A percentile compares a stretch with the other conserved stretches of the same genome.
Conservation (phyloP, 2,113 vertebrate species). For the Falco punctatus region DNA sequence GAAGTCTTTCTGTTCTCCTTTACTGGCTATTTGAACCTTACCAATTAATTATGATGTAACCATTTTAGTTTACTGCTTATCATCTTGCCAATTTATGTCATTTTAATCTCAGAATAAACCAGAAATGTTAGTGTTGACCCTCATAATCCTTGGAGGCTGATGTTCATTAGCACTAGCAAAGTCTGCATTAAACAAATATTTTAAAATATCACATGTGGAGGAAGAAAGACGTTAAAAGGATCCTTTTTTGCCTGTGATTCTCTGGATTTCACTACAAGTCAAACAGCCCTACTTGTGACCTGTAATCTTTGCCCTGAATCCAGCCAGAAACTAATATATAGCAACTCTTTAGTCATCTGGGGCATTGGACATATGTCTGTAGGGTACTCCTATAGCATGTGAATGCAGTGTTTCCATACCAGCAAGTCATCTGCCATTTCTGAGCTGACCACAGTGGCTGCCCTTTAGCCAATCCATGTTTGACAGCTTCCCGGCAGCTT, state of each 20-base stretch:
- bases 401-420: background rate
- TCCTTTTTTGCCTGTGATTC: background rate
- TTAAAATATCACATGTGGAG: background rate
- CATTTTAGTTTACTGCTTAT: background rate
- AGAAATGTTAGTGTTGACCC: background rate
- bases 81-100: background rate
- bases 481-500: background rate
- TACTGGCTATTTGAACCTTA: background rate
- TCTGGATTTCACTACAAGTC: background rate
- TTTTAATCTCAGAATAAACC: background rate
- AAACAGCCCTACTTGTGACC: background rate
- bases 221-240: background rate
- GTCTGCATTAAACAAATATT: background rate
- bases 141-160: background rate
- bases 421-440: background rate
- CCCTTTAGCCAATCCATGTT: background rate
- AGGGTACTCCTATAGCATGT: fast-evolving
- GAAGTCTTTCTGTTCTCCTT: background rate
- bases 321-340: background rate
- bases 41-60: background rate
- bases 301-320: background rate
- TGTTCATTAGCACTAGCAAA: slow-evolving; percentile 18
- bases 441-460: background rate
- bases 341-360: background rate
- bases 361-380: background rate